Percentiles rank a stretch among this genome's conserved stretches.
Evolutionary conservation across 2,888 invertebrate genomes (phyloP).

Genomic region (Papilio gigon): DNA sequence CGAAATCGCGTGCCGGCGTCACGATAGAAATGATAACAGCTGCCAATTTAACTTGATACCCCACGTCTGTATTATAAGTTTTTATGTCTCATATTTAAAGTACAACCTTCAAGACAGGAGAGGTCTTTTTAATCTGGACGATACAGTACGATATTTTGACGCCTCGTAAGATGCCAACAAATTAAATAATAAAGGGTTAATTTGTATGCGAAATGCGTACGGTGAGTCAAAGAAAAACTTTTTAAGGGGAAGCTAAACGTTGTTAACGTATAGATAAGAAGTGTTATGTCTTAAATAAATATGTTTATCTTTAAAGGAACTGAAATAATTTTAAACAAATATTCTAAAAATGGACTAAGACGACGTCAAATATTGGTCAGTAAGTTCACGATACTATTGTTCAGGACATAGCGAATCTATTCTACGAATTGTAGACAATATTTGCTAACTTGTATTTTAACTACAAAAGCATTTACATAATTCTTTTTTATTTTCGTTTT

Average conservation of each 20-base stretch:
- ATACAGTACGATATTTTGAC: constrained; percentile 68
- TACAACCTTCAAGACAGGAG: constrained; percentile 39
- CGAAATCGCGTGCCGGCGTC: constrained; percentile 72
- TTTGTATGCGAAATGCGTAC: constrained; percentile 68
- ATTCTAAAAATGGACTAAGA: constrained; percentile 19
- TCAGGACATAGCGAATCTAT: neutral
- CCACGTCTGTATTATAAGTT: constrained; percentile 40
- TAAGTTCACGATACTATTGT: neutral
- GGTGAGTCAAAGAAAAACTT: constrained; percentile 54
- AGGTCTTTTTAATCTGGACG: constrained; percentile 52
- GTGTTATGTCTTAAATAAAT: constrained; percentile 15
- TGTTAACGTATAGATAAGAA: constrained; percentile 9
- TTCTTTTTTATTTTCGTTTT: too few relatives aligned
- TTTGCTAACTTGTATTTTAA: too few relatives aligned
- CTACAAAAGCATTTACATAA: too few relatives aligned
- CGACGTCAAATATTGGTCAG: neutral
- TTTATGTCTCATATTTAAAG: constrained; percentile 20
- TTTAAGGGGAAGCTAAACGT: constrained; percentile 46
- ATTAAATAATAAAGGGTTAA: constrained; percentile 71
- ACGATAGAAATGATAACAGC: constrained; percentile 64
- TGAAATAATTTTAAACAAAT: constrained; percentile 26
- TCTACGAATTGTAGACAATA: neutral
- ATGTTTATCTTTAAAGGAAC: constrained; percentile 34
- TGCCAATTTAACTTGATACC: constrained; percentile 55
- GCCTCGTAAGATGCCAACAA: constrained; percentile 69